phyloP scores from a whole-genome alignment of 1,140 invertebrate species.

The Rhagoletis zephyria region DNA sequence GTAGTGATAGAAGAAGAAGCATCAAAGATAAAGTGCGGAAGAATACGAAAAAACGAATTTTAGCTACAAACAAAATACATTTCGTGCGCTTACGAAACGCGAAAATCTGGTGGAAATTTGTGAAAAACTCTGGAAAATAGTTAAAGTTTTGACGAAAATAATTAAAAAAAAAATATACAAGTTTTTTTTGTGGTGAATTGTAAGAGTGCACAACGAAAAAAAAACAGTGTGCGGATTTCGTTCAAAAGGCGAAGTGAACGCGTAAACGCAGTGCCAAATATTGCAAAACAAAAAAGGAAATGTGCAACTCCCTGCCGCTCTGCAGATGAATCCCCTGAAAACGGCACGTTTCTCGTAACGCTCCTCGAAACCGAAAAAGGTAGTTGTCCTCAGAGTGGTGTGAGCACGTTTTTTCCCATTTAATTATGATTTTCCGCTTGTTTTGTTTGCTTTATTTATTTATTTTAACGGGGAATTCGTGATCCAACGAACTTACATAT shows the following conservation, averaged over 20 bases:
- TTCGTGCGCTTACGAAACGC: conserved; percentile 28
- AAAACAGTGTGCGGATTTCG: not conserved
- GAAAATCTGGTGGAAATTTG: conserved; percentile 12
- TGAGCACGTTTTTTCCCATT: conserved; percentile 46
- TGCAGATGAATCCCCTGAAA: not conserved
- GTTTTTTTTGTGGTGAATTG: conserved; percentile 14
- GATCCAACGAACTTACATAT: not conserved
- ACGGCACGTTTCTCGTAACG: not conserved
- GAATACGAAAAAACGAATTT: conserved; percentile 1
- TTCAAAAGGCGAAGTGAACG: not conserved
- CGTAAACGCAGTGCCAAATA: conserved; percentile 28
- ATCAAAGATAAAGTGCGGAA: conserved; percentile 23
- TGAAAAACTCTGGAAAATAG: not conserved
- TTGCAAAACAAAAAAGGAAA: conserved; percentile 47
- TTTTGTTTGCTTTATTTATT: conserved; percentile 6
- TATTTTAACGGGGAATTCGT: not conserved
- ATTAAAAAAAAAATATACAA: not conserved
- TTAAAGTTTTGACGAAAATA: conserved; percentile 8
- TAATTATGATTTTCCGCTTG: not conserved
- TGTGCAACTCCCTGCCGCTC: conserved; percentile 17
- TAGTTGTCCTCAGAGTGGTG: not conserved
- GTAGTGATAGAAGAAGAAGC: conserved; percentile 22
- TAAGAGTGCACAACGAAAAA: not conserved
- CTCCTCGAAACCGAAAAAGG: not conserved
- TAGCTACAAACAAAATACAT: conserved; percentile 15